Base-by-base conservation (phyloP, 2,888 invertebrate species). In the Andrena fulva region DNA sequence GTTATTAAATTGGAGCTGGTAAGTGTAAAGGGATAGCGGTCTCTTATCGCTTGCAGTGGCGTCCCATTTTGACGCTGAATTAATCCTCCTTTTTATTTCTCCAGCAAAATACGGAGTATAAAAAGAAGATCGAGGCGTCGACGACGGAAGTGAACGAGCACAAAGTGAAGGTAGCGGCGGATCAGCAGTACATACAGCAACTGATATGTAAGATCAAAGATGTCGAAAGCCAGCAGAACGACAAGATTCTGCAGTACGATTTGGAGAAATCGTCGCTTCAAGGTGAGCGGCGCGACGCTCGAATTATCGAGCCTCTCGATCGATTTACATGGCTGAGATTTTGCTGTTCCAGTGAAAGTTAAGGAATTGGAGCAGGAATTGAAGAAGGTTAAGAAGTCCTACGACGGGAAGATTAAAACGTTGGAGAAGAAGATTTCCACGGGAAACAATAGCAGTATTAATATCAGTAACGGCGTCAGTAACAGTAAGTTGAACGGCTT, bases 181-280 rank as follows among this genome's bases (percentile, higher is more conserved):
- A 92, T 80, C 78, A 90, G 52, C 82, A 89, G 16, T 85, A 88
- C 52, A 80, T 91, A 29, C 83, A 90, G 69, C 93, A 93, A 75
- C 80, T 92, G 33, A 60, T 77, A 48, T 90, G 83, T 74, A 93
- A 91, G 83, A 79, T 92, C 68, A 86, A 89, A 62, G 85, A 87
- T 5, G 7, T 87, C 8, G 91, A 92, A 64, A 76, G 71, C 0
- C 66, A 78, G 33, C 81, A 87, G 56, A 72, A 56, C 7, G 77
- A 69, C n/a, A 87, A 83, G 72, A 24, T 77, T 42, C 75, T 91
- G 72, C 80, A 88, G 71, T 63, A 80, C 7, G 85, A 89, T 16
- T 35, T 90, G 16, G 78, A 90, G 68, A 90, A 89, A 66, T 85
- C 88, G 12, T 60, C 63, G 2, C 54, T 89, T 2, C 82, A 90